Percentiles rank a stretch among this genome's conserved stretches.
Conservation (phyloP, 2,888 invertebrate genomes). For the Tolmerus cingulatus region DNA sequence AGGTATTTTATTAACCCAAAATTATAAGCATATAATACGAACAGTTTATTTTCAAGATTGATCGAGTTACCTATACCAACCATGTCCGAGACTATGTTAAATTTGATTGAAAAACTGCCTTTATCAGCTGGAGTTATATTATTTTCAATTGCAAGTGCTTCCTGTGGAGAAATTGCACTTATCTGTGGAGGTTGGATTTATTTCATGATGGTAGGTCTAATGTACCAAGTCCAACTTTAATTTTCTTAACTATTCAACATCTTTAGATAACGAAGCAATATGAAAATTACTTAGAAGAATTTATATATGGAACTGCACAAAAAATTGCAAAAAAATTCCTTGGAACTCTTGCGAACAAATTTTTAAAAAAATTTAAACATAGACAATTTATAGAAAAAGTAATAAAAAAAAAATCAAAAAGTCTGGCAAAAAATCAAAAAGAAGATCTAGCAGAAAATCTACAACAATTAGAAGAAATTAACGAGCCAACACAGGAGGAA, state of each 20-base stretch:
- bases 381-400: not conserved
- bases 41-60: slow-evolving; percentile 64
- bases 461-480: not conserved
- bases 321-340: slow-evolving; percentile 55
- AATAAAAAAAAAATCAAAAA: not conserved
- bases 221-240: slow-evolving; percentile 22
- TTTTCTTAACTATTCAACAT: not conserved
- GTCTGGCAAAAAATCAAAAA: too few species aligned
- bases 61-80: slow-evolving; percentile 51
- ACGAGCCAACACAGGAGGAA: not conserved
- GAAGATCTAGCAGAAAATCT: not conserved
- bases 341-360: slow-evolving; percentile 42
- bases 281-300: slow-evolving; percentile 72
- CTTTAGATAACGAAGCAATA: slow-evolving; percentile 73
- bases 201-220: slow-evolving; percentile 67
- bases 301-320: slow-evolving; percentile 64
- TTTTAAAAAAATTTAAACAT: not conserved
- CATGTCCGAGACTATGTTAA: slow-evolving; percentile 65
- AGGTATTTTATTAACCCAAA: slow-evolving; percentile 64
- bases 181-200: slow-evolving; percentile 73
- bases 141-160: slow-evolving; percentile 70
- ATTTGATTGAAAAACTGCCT: slow-evolving; percentile 74
- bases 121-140: slow-evolving; percentile 72
- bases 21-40: slow-evolving; percentile 13
- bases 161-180: slow-evolving; percentile 79